Evolutionary conservation across 2,113 vertebrate genomes (phyloP).

Genomic region (Microtus richardsoni): DNA sequence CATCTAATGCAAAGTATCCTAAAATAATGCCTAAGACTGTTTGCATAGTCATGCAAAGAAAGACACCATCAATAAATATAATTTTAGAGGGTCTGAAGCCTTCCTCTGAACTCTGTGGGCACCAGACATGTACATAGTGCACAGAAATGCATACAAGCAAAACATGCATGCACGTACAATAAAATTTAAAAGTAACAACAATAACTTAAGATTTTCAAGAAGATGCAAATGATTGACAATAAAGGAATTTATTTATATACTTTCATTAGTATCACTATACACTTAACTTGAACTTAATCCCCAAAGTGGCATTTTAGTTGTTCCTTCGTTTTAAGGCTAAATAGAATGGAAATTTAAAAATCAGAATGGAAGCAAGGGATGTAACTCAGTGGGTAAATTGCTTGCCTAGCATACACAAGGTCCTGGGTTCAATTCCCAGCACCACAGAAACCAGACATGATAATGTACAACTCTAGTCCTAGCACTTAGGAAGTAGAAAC

Average conservation of each 20-base stretch:
- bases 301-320: slow-evolving; percentile 34
- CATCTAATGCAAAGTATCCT: slow-evolving; percentile 47
- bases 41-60: neutral
- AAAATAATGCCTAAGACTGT: slow-evolving; percentile 13
- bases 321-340: slow-evolving; percentile 14
- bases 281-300: slow-evolving; percentile 28
- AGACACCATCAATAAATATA: neutral
- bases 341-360: slow-evolving; percentile 14
- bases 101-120: neutral
- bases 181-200: neutral
- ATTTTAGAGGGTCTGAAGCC: neutral
- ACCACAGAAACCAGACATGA: neutral
- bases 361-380: neutral
- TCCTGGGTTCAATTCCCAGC: neutral
- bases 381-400: neutral
- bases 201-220: slow-evolving; percentile 35
- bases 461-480: neutral
- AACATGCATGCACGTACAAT: neutral
- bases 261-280: neutral
- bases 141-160: neutral
- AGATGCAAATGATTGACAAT: neutral
- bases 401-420: neutral
- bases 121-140: neutral
- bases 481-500: neutral
- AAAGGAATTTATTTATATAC: slow-evolving; percentile 12